phyloP scores from a whole-genome alignment of 2,797 vertebrate genomes.

The Silurus aristotelis region DNA sequence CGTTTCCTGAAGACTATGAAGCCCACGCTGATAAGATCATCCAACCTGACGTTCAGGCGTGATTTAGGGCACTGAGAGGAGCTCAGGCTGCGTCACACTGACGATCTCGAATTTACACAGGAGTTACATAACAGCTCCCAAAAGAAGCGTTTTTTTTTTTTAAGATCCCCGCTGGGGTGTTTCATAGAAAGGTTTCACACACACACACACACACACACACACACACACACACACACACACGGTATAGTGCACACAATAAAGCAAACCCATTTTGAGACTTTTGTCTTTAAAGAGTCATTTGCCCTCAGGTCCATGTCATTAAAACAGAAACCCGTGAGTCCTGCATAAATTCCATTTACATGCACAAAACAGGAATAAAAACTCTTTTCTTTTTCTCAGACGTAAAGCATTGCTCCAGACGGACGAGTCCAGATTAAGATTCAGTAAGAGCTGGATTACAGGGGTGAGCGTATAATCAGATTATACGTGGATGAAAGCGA shows the following conservation, averaged over 20 bases:
- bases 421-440: constrained; percentile 40
- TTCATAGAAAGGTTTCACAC: constrained; percentile 10
- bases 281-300: not conserved
- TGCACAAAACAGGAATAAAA: not conserved
- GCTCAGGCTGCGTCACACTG: constrained; percentile 7
- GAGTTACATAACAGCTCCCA: constrained; percentile 28
- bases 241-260: not conserved
- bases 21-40: not conserved
- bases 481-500: constrained; percentile 49
- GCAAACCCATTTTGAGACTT: not conserved
- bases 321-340: constrained; percentile 1
- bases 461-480: constrained; percentile 55
- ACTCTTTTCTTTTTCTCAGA: not conserved
- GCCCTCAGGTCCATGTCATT: not conserved
- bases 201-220: constrained; percentile 3
- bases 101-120: not conserved
- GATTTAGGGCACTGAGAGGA: constrained; percentile 12
- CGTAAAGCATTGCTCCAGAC: not conserved
- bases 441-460: constrained; percentile 57
- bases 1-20: not conserved
- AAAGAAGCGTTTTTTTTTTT: not conserved
- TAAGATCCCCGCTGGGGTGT: constrained; percentile 23
- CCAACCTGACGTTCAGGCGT: not conserved
- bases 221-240: not conserved
- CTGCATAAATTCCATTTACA: not conserved